A percentile compares a stretch with the other conserved stretches of the same genome.
phyloP scores from a whole-genome alignment of 2,888 invertebrate species.

The Meghimatium bilineatum region DNA sequence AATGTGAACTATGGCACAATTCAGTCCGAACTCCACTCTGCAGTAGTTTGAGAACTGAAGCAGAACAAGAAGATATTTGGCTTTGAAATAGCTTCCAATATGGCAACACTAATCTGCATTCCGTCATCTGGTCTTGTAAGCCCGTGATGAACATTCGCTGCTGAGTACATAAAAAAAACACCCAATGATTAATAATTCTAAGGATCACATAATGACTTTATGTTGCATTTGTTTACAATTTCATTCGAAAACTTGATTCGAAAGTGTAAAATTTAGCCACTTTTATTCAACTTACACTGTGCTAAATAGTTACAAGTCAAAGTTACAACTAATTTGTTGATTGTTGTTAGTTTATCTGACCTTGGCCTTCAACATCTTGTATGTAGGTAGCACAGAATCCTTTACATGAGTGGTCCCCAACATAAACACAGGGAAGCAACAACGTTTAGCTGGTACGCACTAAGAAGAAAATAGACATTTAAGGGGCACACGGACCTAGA shows the following conservation, averaged over 20 bases:
- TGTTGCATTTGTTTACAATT: not conserved
- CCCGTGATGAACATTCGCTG: not conserved
- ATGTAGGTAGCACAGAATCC: no score
- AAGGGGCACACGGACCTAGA: no score
- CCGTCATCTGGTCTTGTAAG: not conserved
- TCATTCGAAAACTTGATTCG: not conserved
- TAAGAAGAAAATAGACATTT: no score
- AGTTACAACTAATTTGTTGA: not conserved
- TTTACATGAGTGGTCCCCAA: no score
- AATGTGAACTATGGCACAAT: no score
- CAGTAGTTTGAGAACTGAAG: no score
- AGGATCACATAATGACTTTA: not conserved
- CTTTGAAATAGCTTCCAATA: not conserved
- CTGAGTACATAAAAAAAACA: not conserved
- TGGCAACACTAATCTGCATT: not conserved
- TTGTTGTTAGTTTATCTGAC: not conserved
- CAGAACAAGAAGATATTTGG: not conserved
- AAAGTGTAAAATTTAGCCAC: not conserved
- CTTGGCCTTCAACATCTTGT: not conserved
- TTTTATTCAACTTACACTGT: not conserved
- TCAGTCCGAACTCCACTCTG: no score
- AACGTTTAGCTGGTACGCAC: no score
- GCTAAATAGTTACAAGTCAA: not conserved
- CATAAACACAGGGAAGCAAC: no score
- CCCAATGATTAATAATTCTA: no score